Base-by-base conservation (phyloP, 2,113 vertebrate species). In the Grallaria varia region DNA sequence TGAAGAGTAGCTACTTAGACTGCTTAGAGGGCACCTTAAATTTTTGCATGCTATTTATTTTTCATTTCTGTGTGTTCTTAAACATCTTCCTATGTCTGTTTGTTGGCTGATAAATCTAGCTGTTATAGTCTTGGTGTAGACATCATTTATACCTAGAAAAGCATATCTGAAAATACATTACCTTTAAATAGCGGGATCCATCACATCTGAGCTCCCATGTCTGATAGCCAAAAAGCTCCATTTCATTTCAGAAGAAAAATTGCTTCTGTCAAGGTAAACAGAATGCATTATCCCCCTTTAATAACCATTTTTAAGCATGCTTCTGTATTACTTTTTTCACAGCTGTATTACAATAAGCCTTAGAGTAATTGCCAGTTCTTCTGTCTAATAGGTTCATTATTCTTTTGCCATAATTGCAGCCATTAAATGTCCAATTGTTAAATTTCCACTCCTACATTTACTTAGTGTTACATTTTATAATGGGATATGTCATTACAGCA, bases 361-460 rank as follows among this genome's bases (percentile, higher is more conserved):
- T 95, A 98, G 98, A 98, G 96, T 98, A 98, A 98, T 98, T 98
- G 98, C 98, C 97, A 98, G 97, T 97, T 98, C 97, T 98, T 97
- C 98, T 97, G 90, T 96, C 98, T 98, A 98, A 98, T 98, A 98
- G 98, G 97, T 98, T 98, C 98, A 98, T 98, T 98, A 98, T 98
- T 98, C 98, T 98, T 98, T 98, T 97, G 87, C 98, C 97, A 97
- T 99, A 99, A 99, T 98, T 98, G 98, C 98, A 98, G 98, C 97
- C 97, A 98, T 98, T 98, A 98, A 98, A 97, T 42, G 98, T 98
- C 98, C 98, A 98, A 98, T 98, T 98, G 97, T 98, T 98, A 98
- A 97, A 98, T 98, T 98, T 98, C 97, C 95, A 97, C 98, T 98
- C 98, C 98, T 98, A 97, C 97, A 64, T 98, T 98, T 98, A 97